Conservation (phyloP, 2,888 invertebrate species). For the Spisula solida region DNA sequence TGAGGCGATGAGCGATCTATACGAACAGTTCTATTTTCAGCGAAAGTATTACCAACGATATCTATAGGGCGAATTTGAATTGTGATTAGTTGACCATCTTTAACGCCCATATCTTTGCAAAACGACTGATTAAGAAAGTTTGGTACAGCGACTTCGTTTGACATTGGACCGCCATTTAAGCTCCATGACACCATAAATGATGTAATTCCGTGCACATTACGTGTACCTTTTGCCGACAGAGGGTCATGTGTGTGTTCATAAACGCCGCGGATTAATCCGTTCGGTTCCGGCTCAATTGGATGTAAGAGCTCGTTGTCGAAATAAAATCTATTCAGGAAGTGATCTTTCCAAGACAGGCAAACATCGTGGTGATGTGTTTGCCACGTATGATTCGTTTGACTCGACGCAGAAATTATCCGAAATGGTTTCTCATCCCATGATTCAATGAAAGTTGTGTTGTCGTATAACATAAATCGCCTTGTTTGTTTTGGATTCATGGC, state of each 20-base stretch:
- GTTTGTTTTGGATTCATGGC: constrained; percentile 58
- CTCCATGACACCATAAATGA: constrained; percentile 47
- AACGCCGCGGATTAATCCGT: constrained; percentile 37
- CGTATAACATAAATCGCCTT: constrained; percentile 62
- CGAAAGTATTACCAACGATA: constrained; percentile 54
- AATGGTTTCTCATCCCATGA: constrained; percentile 30
- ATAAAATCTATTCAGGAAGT: constrained; percentile 46
- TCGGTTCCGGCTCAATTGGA: constrained; percentile 47
- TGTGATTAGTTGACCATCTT: constrained; percentile 67
- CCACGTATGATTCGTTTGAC: constrained; percentile 56
- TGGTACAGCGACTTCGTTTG: constrained; percentile 11
- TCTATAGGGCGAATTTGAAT: constrained; percentile 61
- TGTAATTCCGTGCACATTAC: constrained; percentile 68
- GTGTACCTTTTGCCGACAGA: constrained; percentile 67
- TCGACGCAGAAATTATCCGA: constrained; percentile 51
- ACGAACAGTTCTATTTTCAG: constrained; percentile 57
- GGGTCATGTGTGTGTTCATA: constrained; percentile 71
- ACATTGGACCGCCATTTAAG: background rate
- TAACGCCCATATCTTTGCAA: constrained; percentile 42
- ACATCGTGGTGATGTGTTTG: constrained; percentile 62
- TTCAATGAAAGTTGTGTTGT: constrained; percentile 56
- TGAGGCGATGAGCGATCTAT: constrained; percentile 69
- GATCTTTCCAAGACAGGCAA: constrained; percentile 60
- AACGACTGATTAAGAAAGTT: constrained; percentile 49
- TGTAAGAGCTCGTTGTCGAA: constrained; percentile 65